Base-by-base conservation (phyloP, 2,888 invertebrate genomes). In the Chorisops tibialis region DNA sequence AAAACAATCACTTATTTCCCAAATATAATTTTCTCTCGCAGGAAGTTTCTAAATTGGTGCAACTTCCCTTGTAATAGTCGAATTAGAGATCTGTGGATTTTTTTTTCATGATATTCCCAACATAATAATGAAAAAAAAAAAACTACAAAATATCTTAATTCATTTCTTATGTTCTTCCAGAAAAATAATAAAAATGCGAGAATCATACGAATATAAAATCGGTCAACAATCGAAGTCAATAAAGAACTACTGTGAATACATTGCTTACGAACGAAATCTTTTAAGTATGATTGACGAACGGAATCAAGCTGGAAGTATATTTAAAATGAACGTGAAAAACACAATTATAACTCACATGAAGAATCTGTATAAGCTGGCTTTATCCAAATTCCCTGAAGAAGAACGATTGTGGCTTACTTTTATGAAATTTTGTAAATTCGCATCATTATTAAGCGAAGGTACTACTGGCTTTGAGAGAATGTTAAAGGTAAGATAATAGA, bases 361-460 rank as follows among this genome's bases (percentile, higher is more conserved):
- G 70, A 83, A 82, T 70, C 76, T 93, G 19, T 93, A 89, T 72
- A 87, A 85, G 72, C 86, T 85, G 68, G 85, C 86, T 18, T 80
- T 88, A 59, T 80, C 80, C 35, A 81, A 85, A 66, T 92, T 87
- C 71, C 84, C 87, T 69, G 82, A 86, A 70, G 89, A 93, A 71
- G 77, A 87, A 39, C 82, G 86, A 67, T 80, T 93, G 61, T 91
- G 89, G 85, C 81, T 89, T 69, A 86, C 87, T 45, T 89, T 88
- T 70, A 86, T 93, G 58, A 87, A 88, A 70, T 93, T 92, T 74
- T 88, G 88, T 70, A 87, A 84, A 69, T 82, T 84, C 73, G 85
- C 86, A 22, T 81, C 83, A 6, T 83, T 82, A 68, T 75, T 80
- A 21, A 73, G 79, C 56, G 81, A 83, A 49, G 81, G 84, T 16